These are phyloP conservation scores for Pristiophorus japonicus DNA, from an alignment of 2,113 vertebrate genomes.

Conservation along the genomic window DNA sequence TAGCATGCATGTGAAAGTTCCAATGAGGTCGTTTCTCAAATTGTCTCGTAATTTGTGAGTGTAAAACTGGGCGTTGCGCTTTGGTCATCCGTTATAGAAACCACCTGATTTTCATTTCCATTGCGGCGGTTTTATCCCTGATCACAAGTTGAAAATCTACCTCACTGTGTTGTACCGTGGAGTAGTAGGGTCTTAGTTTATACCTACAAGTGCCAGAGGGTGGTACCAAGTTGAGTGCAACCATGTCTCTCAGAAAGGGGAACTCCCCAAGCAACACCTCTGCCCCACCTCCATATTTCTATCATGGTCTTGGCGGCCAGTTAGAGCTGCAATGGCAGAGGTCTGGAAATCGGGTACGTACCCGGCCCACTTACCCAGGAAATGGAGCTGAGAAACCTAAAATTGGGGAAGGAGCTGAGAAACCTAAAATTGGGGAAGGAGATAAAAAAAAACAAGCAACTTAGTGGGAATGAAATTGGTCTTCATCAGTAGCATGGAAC, in stretches of 20 bases:
- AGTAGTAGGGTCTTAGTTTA: background rate
- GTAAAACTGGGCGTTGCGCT: background rate
- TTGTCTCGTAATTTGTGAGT: background rate
- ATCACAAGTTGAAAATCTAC: background rate
- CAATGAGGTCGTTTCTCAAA: background rate
- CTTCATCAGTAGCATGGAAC: background rate
- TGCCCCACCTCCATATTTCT: background rate
- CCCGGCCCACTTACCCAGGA: background rate
- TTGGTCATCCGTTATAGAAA: background rate
- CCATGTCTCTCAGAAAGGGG: background rate
- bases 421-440: background rate
- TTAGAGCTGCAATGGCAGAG: background rate
- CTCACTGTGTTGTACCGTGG: background rate
- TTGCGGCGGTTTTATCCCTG: too few relatives aligned
- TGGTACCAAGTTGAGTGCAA: background rate
- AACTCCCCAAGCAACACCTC: background rate
- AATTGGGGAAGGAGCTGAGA: background rate
- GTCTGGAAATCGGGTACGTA: background rate
- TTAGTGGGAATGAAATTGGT: background rate
- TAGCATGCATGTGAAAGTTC: background rate
- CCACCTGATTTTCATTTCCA: background rate
- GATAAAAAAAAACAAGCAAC: background rate
- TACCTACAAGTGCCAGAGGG: background rate
- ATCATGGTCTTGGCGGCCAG: background rate
- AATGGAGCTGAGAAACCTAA: background rate